Percentiles rank a stretch among this genome's conserved stretches.
Evolutionary conservation across 2,797 vertebrate genomes (phyloP).

Genomic region (Furcifer pardalis): DNA sequence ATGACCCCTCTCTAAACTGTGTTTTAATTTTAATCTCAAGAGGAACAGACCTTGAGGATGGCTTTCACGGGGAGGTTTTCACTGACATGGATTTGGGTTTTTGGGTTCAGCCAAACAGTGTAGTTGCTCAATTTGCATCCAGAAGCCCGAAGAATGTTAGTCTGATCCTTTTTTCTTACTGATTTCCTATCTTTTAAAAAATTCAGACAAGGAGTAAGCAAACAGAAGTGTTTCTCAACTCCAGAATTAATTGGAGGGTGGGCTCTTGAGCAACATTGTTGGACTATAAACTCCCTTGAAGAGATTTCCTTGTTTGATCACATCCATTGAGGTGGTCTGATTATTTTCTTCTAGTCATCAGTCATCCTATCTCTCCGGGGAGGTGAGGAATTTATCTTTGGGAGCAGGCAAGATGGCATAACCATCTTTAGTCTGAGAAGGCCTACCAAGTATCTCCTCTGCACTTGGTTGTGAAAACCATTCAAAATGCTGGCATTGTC

Average conservation of each 20-base stretch:
- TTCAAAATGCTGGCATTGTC: not conserved
- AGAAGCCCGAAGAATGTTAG: not conserved
- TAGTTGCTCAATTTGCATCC: not conserved
- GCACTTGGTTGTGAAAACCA: not conserved
- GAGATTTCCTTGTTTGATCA: not conserved
- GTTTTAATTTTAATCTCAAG: not conserved
- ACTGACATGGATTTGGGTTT: not conserved
- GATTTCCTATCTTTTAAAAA: not conserved
- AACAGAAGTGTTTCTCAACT: not conserved
- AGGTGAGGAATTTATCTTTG: not conserved
- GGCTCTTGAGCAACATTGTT: not conserved
- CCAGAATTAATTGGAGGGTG: not conserved
- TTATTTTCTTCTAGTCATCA: not conserved
- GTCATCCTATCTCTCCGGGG: not conserved
- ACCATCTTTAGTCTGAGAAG: not conserved
- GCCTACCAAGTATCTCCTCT: not conserved
- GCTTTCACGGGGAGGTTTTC: not conserved
- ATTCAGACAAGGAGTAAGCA: not conserved
- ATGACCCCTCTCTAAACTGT: not conserved
- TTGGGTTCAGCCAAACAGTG: not conserved
- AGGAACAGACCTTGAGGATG: not conserved
- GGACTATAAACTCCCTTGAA: not conserved
- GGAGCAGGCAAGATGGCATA: too few species aligned
- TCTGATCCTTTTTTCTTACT: too few species aligned
- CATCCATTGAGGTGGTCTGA: not conserved